phyloP scores from a whole-genome alignment of 2,888 invertebrate genomes.

The Galerucella nymphaeae region DNA sequence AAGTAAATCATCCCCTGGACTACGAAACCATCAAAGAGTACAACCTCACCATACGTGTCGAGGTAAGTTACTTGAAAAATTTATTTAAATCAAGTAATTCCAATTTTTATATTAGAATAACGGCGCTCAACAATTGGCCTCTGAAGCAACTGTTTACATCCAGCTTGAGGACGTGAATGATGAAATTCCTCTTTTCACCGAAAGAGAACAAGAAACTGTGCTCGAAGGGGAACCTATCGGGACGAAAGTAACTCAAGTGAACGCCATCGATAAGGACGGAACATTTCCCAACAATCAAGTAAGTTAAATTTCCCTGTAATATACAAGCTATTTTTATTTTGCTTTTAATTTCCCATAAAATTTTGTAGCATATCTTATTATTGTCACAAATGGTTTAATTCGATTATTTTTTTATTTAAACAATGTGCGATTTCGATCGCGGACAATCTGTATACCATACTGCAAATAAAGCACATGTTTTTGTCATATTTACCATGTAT shows the following conservation, averaged over 20 bases:
- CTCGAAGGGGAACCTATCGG: conserved; percentile 95
- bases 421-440: too few relatives aligned
- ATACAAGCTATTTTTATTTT: too few relatives aligned
- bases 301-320: conserved; percentile 53
- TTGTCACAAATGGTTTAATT: too few relatives aligned
- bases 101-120: conserved; percentile 78
- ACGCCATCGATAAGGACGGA: conserved; percentile 96
- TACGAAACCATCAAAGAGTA: conserved; percentile 96
- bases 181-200: conserved; percentile 95
- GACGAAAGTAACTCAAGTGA: conserved; percentile 95
- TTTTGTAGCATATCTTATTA: too few relatives aligned
- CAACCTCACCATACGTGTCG: conserved; percentile 94
- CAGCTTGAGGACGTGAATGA: conserved; percentile 97
- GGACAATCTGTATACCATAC: too few relatives aligned
- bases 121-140: conserved; percentile 93
- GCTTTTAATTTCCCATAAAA: too few relatives aligned
- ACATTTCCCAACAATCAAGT: conserved; percentile 96
- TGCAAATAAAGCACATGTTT: too few relatives aligned
- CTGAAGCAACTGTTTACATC: conserved; percentile 93
- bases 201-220: conserved; percentile 94
- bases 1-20: conserved; percentile 95
- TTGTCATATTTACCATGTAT: too few relatives aligned
- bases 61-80: conserved; percentile 72
- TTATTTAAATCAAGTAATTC: too few relatives aligned
- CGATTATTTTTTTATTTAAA: too few relatives aligned